Percentiles rank a stretch among this genome's conserved stretches.
Evolutionary conservation across 2,888 invertebrate genomes (phyloP).

Genomic region (Lasiommata megera): DNA sequence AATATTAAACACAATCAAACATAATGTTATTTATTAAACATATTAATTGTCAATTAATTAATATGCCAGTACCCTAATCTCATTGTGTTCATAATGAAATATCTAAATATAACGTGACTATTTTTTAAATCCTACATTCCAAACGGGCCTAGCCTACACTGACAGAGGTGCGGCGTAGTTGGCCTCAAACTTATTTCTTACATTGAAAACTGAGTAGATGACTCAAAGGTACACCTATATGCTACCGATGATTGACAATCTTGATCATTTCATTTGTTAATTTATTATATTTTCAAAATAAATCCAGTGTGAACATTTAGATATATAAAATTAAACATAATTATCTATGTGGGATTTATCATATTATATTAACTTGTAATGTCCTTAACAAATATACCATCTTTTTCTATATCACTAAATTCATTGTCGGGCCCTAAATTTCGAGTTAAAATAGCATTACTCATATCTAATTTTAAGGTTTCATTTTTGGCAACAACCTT

Average conservation of each 20-base stretch:
- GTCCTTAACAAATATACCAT: too few relatives aligned
- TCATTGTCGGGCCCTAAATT: too few relatives aligned
- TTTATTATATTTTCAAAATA: neutral
- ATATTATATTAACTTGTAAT: too few relatives aligned
- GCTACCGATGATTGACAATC: neutral
- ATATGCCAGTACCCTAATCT: neutral
- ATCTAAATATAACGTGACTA: conserved; percentile 6
- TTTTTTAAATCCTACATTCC: conserved; percentile 22
- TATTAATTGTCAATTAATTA: conserved; percentile 1
- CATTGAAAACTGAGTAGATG: conserved; percentile 17
- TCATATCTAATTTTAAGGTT: too few relatives aligned
- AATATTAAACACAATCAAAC: too few relatives aligned
- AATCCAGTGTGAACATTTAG: too few relatives aligned
- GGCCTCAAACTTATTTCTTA: conserved; percentile 22
- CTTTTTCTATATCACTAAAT: neutral
- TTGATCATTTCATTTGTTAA: neutral
- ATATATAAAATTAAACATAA: too few relatives aligned
- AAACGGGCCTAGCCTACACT: conserved; percentile 17
- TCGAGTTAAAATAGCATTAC: too few relatives aligned
- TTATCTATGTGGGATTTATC: too few relatives aligned
- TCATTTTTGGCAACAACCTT: too few relatives aligned
- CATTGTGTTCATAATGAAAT: neutral
- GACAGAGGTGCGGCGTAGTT: conserved; percentile 22
- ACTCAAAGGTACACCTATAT: conserved; percentile 12
- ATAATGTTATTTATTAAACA: neutral